phyloP scores from a whole-genome alignment of 64 coral and sea anemone genomes.

The Orbicella faveolata region DNA sequence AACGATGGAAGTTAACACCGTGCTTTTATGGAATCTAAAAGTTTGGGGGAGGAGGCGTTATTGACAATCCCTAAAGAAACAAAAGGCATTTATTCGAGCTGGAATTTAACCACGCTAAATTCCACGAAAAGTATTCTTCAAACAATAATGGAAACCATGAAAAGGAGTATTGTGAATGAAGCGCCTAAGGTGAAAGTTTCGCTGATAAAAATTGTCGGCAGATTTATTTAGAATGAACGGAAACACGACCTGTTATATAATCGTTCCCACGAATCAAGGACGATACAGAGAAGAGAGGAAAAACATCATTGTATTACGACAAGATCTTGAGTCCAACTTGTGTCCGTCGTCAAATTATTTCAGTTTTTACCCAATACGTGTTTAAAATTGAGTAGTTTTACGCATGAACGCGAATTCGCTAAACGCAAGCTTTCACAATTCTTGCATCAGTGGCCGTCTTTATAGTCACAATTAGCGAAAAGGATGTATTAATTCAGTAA shows the following conservation, averaged over 20 bases:
- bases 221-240: background rate
- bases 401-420: background rate
- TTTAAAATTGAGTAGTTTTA: background rate
- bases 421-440: background rate
- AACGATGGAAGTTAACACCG: slow-evolving; percentile 9
- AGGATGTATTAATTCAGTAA: background rate
- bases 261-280: background rate
- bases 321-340: background rate
- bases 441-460: background rate
- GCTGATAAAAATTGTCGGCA: background rate
- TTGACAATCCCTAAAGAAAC: background rate
- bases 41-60: background rate
- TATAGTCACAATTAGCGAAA: background rate
- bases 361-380: background rate
- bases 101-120: background rate
- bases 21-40: background rate
- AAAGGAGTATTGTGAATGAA: background rate
- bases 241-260: background rate
- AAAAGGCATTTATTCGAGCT: background rate
- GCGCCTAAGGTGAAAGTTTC: background rate
- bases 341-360: background rate
- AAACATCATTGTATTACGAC: background rate
- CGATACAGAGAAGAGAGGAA: background rate
- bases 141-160: background rate
- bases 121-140: background rate